Evolutionary conservation across 2,888 invertebrate genomes (phyloP), one percentile per base, ranked within the genome.

Genomic region (Reticulitermes lucifugus): DNA sequence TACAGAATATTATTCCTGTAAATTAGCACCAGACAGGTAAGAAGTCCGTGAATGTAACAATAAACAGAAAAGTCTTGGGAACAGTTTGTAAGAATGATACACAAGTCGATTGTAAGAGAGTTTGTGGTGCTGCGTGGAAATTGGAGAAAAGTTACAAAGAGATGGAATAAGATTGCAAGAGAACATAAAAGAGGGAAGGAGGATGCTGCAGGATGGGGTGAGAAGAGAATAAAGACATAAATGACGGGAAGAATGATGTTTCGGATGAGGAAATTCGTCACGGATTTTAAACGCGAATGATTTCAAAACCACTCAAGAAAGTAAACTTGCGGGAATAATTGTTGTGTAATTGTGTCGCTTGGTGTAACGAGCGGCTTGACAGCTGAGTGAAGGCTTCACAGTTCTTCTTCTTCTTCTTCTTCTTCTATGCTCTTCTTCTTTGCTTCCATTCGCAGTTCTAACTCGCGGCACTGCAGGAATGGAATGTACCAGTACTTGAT

Each of bases 281-380:
- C 51, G 46, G 46, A 46, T 81, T 81, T 81, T 81, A 81, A 81
- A 81, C 46, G 81, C 25, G 81, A 70, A 81, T 81, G 81, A 70
- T 81, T 81, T 81, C 70, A 81, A 81, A 81, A 81, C 81, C 70
- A 77, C 84, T 84, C 79, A 79, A 84, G 84, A 73, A 83, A 84
- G 79, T 70, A 70, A 84, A 79, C 79, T 79, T 71, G 84, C 59
- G 71, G 73, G 73, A 84, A 80, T 84, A 84, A 84, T 84, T 84
- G 80, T 84, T 80, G 84, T 71, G 80, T 84, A 84, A 81, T 84
- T 84, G 84, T 84, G 81, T 55, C 75, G 60, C 29, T 4, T n/a
- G 41, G 10, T 41, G 79, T 43, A 29, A 51, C 6, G 51, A 55
- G 59, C 29, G 22, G 77, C 77, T 46, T 46, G 51, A 77, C 77